A percentile compares a stretch with the other conserved stretches of the same genome.
Evolutionary conservation across 2,888 invertebrate genomes (phyloP).

Genomic region (Tetrapedia diversipes): DNA sequence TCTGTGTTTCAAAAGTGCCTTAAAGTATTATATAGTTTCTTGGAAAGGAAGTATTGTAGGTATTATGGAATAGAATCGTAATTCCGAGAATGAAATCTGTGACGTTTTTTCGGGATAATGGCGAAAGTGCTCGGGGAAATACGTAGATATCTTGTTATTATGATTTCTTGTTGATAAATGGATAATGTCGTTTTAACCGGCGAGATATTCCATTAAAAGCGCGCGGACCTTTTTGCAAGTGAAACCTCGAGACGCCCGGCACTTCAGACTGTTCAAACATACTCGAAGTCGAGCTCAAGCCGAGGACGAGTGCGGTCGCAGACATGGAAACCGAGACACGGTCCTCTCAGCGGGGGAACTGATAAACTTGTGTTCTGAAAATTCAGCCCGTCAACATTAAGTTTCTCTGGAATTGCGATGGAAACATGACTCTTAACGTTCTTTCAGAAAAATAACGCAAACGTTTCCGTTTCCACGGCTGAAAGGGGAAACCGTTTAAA

Average conservation of each 20-base stretch:
- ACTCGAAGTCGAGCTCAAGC: constrained; percentile 27
- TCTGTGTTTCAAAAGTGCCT: too few species aligned
- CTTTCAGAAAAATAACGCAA: too few species aligned
- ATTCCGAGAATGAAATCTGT: too few species aligned
- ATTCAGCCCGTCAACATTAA: constrained; percentile 15
- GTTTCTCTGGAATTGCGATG: not conserved
- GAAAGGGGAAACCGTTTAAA: too few species aligned
- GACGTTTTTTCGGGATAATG: too few species aligned
- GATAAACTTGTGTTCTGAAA: constrained; percentile 27
- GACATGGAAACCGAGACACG: constrained; percentile 31
- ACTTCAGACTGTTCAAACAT: constrained; percentile 57
- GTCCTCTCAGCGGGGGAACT: constrained; percentile 24
- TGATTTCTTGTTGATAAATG: constrained; percentile 16
- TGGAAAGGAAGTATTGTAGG: too few species aligned
- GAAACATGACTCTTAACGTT: not conserved
- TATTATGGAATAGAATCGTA: too few species aligned
- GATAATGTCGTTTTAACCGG: not conserved
- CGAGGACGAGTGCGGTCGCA: constrained; percentile 45
- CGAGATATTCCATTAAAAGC: constrained; percentile 14
- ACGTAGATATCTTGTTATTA: not conserved
- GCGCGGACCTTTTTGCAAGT: constrained; percentile 20
- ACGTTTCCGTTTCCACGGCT: too few species aligned
- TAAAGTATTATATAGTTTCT: too few species aligned
- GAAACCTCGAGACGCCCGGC: constrained; percentile 52
- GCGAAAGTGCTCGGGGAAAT: not conserved